These are phyloP conservation scores for Spisula solida DNA, from an alignment of 2,888 invertebrate genomes.

Conservation along the genomic window DNA sequence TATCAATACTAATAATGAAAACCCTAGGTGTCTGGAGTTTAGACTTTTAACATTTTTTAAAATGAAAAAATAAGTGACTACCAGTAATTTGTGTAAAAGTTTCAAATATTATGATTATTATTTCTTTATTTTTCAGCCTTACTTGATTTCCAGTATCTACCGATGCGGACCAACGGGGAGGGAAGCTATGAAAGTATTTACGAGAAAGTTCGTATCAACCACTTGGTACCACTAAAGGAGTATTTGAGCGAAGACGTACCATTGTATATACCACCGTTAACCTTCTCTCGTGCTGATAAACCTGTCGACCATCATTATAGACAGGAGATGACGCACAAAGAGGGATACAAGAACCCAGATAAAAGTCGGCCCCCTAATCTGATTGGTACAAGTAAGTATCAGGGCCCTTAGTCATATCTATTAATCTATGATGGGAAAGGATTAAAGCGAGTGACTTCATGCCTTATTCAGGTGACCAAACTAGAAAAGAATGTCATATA, in stretches of 20 bases:
- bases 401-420: too few species aligned
- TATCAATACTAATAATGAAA: too few species aligned
- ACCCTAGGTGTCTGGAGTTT: too few species aligned
- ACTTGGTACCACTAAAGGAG: slow-evolving; percentile 75
- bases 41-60: too few species aligned
- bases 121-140: slow-evolving; percentile 90
- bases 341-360: slow-evolving; percentile 73
- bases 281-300: slow-evolving; percentile 92
- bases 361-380: slow-evolving; percentile 73
- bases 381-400: slow-evolving; percentile 81
- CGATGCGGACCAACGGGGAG: slow-evolving; percentile 89
- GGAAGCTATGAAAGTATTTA: slow-evolving; percentile 76
- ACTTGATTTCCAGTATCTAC: slow-evolving; percentile 97
- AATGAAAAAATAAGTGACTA: too few species aligned
- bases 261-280: slow-evolving; percentile 92
- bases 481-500: too few species aligned
- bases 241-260: slow-evolving; percentile 90
- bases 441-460: too few species aligned
- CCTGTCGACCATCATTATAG: slow-evolving; percentile 86
- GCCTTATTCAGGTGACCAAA: too few species aligned
- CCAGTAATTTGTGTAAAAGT: too few species aligned
- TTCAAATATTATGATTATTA: too few species aligned
- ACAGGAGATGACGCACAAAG: slow-evolving; percentile 75
- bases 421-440: too few species aligned
- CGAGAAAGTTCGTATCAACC: slow-evolving; percentile 76